Conservation (phyloP, 2,113 vertebrate species). For the Rhinolophus sinicus region DNA sequence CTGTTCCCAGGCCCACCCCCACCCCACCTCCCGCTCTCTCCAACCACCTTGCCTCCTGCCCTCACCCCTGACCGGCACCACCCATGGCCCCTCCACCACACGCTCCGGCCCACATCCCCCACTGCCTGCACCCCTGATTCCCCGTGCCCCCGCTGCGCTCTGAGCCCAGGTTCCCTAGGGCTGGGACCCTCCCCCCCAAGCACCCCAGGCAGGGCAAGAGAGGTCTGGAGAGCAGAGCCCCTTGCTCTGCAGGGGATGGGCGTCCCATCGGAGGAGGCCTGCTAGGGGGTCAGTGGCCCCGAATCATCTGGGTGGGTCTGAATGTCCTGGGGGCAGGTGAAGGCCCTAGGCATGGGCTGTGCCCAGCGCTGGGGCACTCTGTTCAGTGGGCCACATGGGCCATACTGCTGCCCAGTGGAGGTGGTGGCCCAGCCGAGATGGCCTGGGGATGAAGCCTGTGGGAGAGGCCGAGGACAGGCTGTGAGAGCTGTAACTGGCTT, state of each 20-base stretch:
- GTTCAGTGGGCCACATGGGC: neutral
- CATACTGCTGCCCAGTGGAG: accelerated
- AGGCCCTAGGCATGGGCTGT: neutral
- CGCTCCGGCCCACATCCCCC: neutral
- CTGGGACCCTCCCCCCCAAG: neutral
- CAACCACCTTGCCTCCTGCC: accelerated
- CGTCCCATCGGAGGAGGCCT: neutral
- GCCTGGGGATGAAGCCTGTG: neutral
- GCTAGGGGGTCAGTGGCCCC: neutral
- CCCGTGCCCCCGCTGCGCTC: accelerated
- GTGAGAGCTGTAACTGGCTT: accelerated
- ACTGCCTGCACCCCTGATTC: neutral
- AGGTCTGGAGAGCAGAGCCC: neutral
- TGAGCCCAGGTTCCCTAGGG: neutral
- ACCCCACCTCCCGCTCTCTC: no score
- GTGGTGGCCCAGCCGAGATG: neutral
- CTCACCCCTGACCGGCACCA: accelerated
- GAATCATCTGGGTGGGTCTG: neutral
- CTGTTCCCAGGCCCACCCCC: no score
- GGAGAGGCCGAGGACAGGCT: neutral
- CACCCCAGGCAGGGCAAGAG: neutral
- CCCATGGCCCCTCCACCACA: no score
- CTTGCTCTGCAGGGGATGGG: accelerated
- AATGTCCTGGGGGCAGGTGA: neutral
- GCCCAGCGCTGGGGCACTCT: no score